Evolutionary conservation across 2,797 vertebrate genomes (phyloP).

Genomic region (Anguilla anguilla): DNA sequence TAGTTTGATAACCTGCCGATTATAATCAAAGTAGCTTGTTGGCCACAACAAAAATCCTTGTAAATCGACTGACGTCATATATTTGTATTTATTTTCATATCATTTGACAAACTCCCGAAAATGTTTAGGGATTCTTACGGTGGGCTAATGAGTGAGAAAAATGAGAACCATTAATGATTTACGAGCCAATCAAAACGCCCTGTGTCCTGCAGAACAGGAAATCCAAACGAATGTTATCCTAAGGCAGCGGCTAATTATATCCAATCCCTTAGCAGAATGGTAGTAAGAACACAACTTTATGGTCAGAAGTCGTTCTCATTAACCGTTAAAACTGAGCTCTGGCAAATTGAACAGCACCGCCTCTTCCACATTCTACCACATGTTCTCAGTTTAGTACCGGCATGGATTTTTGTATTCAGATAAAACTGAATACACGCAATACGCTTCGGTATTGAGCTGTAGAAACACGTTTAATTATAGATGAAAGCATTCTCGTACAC

Average conservation of each 20-base stretch:
- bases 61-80: background rate
- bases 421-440: background rate
- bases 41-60: background rate
- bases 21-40: background rate
- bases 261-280: constrained; percentile 13
- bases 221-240: constrained; percentile 16
- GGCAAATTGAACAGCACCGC: background rate
- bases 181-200: constrained; percentile 26
- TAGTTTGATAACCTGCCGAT: constrained; percentile 19
- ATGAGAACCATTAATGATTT: constrained; percentile 10
- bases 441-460: background rate
- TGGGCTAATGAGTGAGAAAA: background rate
- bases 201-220: constrained; percentile 23
- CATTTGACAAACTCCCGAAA: background rate
- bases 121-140: background rate
- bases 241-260: constrained; percentile 30
- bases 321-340: background rate
- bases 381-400: constrained; percentile 8
- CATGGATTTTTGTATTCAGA: background rate
- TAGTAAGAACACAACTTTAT: constrained; percentile 9
- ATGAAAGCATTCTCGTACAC: background rate
- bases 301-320: constrained; percentile 23
- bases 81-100: constrained; percentile 1
- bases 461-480: background rate
- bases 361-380: background rate